Evolutionary conservation across 2,888 invertebrate species (phyloP).

Genomic region (Eupithecia subumbrata): DNA sequence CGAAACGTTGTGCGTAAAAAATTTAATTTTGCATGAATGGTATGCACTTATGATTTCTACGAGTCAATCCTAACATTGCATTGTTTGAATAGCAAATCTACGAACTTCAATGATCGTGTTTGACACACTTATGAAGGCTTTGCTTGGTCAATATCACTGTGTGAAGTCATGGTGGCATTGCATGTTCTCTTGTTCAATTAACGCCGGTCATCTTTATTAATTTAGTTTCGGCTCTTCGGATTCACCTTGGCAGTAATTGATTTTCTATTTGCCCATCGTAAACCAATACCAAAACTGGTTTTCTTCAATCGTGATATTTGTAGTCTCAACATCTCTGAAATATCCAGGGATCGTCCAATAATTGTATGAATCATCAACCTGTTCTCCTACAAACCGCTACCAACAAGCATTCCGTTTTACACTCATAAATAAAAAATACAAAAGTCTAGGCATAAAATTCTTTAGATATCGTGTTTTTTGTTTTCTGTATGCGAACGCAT

Average conservation of each 20-base stretch:
- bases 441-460: neutral
- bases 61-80: neutral
- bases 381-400: neutral
- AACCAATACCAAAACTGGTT: conserved; percentile 30
- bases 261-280: conserved; percentile 35
- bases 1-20: conserved; percentile 29
- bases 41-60: neutral
- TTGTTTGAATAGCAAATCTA: conserved; percentile 11
- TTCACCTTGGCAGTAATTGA: conserved; percentile 38
- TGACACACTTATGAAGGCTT: conserved; percentile 27
- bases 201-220: conserved; percentile 32
- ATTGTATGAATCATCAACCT: conserved; percentile 14
- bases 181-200: conserved; percentile 35
- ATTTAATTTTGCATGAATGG: neutral
- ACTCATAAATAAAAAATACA: neutral
- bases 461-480: neutral
- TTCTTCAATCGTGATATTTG: conserved; percentile 13
- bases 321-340: conserved; percentile 11
- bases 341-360: conserved; percentile 10
- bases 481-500: neutral
- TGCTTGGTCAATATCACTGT: conserved; percentile 37
- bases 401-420: neutral
- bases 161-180: conserved; percentile 39
- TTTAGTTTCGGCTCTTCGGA: conserved; percentile 27
- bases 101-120: conserved; percentile 7